Evolutionary conservation across 1,140 invertebrate species (phyloP).

Genomic region (Caerostris darwini): DNA sequence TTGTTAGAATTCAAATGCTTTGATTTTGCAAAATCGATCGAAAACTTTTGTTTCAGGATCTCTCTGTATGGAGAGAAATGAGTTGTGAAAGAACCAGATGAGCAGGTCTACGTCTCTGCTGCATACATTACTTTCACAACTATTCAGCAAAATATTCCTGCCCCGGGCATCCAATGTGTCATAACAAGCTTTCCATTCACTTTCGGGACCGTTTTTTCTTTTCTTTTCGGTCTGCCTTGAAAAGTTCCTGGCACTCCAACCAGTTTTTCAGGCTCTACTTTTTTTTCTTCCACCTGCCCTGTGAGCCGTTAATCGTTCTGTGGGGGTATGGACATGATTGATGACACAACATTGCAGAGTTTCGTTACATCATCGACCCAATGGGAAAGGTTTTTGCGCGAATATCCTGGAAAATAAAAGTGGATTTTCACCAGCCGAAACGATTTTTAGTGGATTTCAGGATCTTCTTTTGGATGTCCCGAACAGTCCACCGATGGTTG

Average conservation of each 20-base stretch:
- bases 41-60: background rate
- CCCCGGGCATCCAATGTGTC: background rate
- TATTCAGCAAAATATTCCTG: background rate
- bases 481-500: background rate
- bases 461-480: background rate
- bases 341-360: background rate
- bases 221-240: background rate
- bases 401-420: background rate
- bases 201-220: conserved; percentile 19
- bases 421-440: too few species aligned
- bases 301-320: background rate
- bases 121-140: conserved; percentile 12
- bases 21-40: background rate
- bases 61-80: background rate
- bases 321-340: background rate
- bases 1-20: too few species aligned
- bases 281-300: background rate
- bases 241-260: conserved; percentile 8
- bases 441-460: too few species aligned
- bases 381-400: background rate
- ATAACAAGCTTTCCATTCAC: conserved; percentile 18
- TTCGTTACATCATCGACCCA: background rate
- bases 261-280: conserved; percentile 5
- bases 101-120: background rate
- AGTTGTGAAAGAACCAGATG: background rate